Conservation (phyloP, 1,140 invertebrate genomes). For the Ericerus pela region DNA sequence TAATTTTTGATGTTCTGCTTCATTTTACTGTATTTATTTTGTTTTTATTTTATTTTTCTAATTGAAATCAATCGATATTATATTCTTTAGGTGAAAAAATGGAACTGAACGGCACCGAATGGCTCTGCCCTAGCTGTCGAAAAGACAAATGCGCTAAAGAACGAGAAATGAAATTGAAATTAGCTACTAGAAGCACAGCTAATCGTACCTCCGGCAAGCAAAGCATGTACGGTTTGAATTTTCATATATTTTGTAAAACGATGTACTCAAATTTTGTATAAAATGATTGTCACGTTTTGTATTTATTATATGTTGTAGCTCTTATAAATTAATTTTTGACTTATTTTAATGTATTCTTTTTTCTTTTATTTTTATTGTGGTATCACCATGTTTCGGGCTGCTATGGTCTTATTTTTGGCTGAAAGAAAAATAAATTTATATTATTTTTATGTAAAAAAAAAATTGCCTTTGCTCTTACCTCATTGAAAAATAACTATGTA, state of each 20-base stretch:
- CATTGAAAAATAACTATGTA: too few species aligned
- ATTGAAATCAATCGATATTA: background rate
- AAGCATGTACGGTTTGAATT: background rate
- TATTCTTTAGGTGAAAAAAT: constrained; percentile 51
- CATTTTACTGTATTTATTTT: background rate
- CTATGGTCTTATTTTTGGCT: too few species aligned
- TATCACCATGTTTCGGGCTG: too few species aligned
- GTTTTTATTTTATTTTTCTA: background rate
- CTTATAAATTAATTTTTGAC: too few species aligned
- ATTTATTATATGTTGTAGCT: too few species aligned
- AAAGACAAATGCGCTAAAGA: constrained; percentile 36
- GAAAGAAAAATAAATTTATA: too few species aligned
- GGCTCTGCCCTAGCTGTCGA: constrained; percentile 74
- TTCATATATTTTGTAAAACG: background rate
- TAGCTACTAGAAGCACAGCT: constrained; percentile 3
- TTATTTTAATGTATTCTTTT: too few species aligned
- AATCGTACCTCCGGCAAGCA: background rate
- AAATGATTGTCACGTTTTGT: too few species aligned
- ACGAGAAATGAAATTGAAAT: constrained; percentile 13
- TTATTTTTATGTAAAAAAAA: too few species aligned
- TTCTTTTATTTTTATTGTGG: too few species aligned
- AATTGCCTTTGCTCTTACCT: too few species aligned
- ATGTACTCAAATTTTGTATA: too few species aligned
- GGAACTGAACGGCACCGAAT: constrained; percentile 76
- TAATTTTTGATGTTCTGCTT: constrained; percentile 24